Evolutionary conservation across 2,888 invertebrate species (phyloP), one percentile per base, ranked within the genome.

Genomic region (Nomada fabriciana): DNA sequence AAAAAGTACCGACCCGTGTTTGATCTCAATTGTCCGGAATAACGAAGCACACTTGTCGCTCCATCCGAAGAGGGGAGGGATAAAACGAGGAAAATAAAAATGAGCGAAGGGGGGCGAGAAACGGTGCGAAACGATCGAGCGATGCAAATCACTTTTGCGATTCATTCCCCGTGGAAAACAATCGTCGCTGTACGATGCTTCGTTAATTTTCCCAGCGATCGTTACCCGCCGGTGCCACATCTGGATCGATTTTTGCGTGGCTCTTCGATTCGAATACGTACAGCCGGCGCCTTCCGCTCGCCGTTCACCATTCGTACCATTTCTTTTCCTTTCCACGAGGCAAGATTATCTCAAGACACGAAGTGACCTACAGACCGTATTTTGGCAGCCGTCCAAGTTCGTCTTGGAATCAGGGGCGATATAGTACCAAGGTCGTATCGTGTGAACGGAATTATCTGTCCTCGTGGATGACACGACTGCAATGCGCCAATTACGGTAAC

Each of bases 391-490:
- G 85, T 89, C 93, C 93, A 93, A 93, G 90, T 91, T 92, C 91
- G 90, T 91, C 93, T 92, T 91, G 90, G 91, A 91, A 92, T 92
- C 90, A 90, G 90, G 89, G 89, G 88, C 90, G 86, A 89, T 91
- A 90, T 90, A 91, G 91, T 88, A 87, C 86, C 92, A 92, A 93
- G 93, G 92, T 93, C 91, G 89, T 90, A 88, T 92, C 90, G 90
- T 90, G 90, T 89, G 89, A 91, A 92, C 88, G 89, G 88, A 90
- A 92, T 92, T 92, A 92, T 92, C 91, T 90, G 89, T 91, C 90
- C 91, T 90, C 89, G 90, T 82, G 88, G 90, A 90, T 90, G 88
- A 91, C 90, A 90, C 89, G 91, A 92, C 92, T 91, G 91, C 91
- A 91, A 91, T 91, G 91, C 91, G 91, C 90, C 91, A 91, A 91